These are phyloP conservation scores for Epirrhoe tristata DNA, from an alignment of 2,888 invertebrate species.

Conservation along the genomic window DNA sequence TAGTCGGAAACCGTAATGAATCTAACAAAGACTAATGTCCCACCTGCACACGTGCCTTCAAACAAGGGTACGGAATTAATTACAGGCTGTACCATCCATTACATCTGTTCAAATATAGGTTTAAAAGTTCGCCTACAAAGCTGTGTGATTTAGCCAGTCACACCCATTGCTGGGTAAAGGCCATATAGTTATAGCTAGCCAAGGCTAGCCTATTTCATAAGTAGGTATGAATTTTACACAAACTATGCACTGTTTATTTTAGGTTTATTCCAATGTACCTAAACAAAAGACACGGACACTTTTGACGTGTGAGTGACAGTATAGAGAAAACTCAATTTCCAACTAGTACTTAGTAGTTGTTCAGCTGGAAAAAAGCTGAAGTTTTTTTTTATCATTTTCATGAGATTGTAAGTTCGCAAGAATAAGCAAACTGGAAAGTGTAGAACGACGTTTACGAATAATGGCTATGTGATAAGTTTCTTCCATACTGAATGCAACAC, in stretches of 20 bases:
- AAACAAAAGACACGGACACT: not conserved
- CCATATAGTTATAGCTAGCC: too few species aligned
- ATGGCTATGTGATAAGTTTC: too few species aligned
- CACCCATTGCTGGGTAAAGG: too few species aligned
- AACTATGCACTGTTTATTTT: not conserved
- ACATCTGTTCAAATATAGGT: conserved; percentile 30
- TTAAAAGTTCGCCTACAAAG: conserved; percentile 18
- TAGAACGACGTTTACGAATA: not conserved
- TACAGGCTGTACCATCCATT: conserved; percentile 34
- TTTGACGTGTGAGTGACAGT: not conserved
- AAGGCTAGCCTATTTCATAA: too few species aligned
- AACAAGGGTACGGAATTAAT: conserved; percentile 39
- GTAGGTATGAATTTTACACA: not conserved
- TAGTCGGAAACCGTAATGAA: conserved; percentile 17
- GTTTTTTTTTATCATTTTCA: too few species aligned
- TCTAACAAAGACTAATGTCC: conserved; percentile 31
- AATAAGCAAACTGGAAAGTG: not conserved
- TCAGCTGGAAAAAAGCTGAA: not conserved
- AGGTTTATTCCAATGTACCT: not conserved
- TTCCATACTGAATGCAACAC: too few species aligned
- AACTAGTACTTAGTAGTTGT: not conserved
- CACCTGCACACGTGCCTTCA: conserved; percentile 28
- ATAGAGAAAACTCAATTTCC: not conserved
- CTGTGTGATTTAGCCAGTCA: not conserved
- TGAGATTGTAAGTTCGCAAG: not conserved